Conservation (phyloP, 2,113 vertebrate species). For the Lophochroa leadbeateri region DNA sequence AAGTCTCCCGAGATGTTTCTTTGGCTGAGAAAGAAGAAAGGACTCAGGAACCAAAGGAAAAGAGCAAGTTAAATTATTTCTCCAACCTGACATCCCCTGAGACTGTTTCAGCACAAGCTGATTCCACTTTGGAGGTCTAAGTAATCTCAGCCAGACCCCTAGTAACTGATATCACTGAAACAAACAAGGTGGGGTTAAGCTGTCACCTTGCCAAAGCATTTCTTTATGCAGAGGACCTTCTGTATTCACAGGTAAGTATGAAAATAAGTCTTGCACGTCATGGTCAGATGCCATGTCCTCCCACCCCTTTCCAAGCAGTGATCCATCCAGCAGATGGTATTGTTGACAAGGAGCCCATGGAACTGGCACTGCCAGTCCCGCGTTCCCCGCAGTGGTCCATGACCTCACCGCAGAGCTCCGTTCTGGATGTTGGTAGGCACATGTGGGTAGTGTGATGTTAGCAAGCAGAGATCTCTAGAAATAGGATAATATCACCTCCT, state of each 20-base stretch:
- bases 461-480: neutral
- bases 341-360: conserved; percentile 53
- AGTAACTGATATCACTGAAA: neutral
- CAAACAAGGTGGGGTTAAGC: neutral
- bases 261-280: neutral
- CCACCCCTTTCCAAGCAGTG: conserved; percentile 43
- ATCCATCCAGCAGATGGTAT: conserved; percentile 64
- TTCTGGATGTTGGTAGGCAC: conserved; percentile 39
- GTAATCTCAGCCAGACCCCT: neutral
- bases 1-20: neutral
- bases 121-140: neutral
- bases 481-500: neutral
- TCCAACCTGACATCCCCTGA: neutral
- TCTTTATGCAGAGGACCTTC: neutral
- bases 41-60: neutral
- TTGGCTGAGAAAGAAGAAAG: neutral
- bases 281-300: conserved; percentile 19
- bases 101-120: neutral
- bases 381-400: neutral
- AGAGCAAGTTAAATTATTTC: neutral
- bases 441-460: conserved; percentile 31
- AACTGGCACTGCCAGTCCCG: conserved; percentile 26
- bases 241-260: conserved; percentile 20
- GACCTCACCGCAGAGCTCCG: neutral
- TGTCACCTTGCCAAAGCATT: neutral